These are phyloP conservation scores for Helleia helle DNA, from an alignment of 2,888 invertebrate species.

Conservation along the genomic window DNA sequence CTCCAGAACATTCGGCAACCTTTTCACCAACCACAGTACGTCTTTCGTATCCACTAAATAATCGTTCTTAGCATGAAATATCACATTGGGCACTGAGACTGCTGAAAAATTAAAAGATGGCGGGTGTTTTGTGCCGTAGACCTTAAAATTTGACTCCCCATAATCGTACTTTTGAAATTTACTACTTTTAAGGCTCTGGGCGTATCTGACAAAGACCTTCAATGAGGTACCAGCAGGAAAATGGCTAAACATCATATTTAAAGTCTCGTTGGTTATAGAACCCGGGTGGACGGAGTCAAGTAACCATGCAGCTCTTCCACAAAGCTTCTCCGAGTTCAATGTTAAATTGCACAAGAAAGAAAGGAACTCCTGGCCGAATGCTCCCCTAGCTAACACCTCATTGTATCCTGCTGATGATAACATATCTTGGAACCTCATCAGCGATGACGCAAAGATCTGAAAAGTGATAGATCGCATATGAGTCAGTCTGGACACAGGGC, in stretches of 20 bases:
- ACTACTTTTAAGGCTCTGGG: slow-evolving; percentile 25
- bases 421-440: neutral
- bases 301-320: neutral
- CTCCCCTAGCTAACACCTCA: neutral
- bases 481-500: slow-evolving; percentile 39
- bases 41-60: slow-evolving; percentile 29
- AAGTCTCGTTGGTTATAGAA: slow-evolving; percentile 10
- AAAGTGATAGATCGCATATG: neutral
- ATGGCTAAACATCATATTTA: slow-evolving; percentile 25
- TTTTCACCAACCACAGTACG: slow-evolving; percentile 21
- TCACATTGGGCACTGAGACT: slow-evolving; percentile 27
- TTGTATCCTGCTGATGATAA: neutral
- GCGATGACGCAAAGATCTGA: neutral
- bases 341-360: neutral
- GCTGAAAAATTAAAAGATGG: slow-evolving; percentile 34
- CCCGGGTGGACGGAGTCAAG: slow-evolving; percentile 10
- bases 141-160: slow-evolving; percentile 27
- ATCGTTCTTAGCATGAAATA: slow-evolving; percentile 34
- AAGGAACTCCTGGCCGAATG: neutral
- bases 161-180: slow-evolving; percentile 36
- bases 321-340: neutral
- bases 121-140: slow-evolving; percentile 28
- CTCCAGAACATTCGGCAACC: slow-evolving; percentile 29
- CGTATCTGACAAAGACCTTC: slow-evolving; percentile 31
- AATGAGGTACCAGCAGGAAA: slow-evolving; percentile 35